These are phyloP conservation scores for Melanostoma scalare DNA, from an alignment of 2,888 invertebrate species.

Conservation along the genomic window DNA sequence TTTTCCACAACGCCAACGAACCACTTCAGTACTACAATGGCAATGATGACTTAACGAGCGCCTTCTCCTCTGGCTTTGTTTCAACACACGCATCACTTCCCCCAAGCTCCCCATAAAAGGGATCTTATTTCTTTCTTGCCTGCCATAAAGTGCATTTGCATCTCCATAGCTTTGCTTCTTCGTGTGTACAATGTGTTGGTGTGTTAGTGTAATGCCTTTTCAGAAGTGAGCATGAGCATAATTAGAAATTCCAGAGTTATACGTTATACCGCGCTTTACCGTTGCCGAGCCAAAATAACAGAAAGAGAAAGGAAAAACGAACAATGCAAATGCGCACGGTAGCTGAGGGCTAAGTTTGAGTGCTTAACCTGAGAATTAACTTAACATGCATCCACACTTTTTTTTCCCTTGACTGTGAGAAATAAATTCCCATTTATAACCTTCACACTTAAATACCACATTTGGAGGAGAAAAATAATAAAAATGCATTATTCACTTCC, in stretches of 20 bases:
- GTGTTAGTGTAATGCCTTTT: conserved; percentile 4
- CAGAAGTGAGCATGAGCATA: conserved; percentile 38
- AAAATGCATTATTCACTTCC: neutral
- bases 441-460: conserved; percentile 22
- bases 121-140: neutral
- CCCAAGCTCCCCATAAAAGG: neutral
- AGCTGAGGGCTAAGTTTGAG: conserved; percentile 11
- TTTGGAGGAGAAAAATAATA: neutral
- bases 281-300: neutral
- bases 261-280: neutral
- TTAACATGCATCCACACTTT: conserved; percentile 2
- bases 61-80: conserved; percentile 23
- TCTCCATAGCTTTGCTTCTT: too few species aligned
- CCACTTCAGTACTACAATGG: conserved; percentile 13
- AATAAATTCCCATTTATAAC: conserved; percentile 44
- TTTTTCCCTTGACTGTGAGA: neutral
- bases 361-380: conserved; percentile 43
- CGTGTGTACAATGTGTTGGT: conserved; percentile 16
- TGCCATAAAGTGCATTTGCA: conserved; percentile 8
- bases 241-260: conserved; percentile 43
- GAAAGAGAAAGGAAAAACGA: neutral
- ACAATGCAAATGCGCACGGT: conserved; percentile 13
- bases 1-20: conserved; percentile 5
- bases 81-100: neutral
- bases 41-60: conserved; percentile 31